Evolutionary conservation across 35 echinoderm and acorn worm species (phyloP), one percentile per base, ranked within the genome.

Genomic region (Holothuria glaberrima): DNA sequence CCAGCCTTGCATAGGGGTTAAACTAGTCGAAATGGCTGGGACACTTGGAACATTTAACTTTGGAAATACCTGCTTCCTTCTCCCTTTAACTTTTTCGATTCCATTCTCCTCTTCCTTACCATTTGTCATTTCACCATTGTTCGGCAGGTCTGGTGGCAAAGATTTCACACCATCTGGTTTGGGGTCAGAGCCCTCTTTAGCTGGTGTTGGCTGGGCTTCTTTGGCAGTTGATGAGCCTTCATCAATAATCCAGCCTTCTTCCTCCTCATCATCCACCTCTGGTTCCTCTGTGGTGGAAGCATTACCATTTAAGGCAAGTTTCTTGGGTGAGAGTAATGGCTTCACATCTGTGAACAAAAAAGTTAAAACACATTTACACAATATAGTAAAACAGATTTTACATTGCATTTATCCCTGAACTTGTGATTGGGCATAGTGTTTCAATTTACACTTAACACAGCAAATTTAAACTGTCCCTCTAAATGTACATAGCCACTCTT

Each of bases 221-320:
- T 54, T 54, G 50, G 50, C 14, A 35, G 54, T 21, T 33, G 80
- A 84, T 18, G 12, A n/a, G 0, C 29, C 28, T 21, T 84, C 80
- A 41, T 84, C 80, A 63, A 84, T 84, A 30, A 84, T 84, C 80
- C 80, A 84, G 57, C 80, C 80, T 61, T 84, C 80, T 13, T 84
- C 80, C 28, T 84, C 80, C 14, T 84, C 80, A 36, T 16, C 58
- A 1, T 84, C 80, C 10, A 61, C 57, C 13, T 84, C 80, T 30
- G 56, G n/a, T 25, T 20, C 3, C 10, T 84, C 80, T n/a, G n/a
- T 12, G 5, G 80, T 84, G 57, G 80, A 61, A 20, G 80, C 80
- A 22, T 84, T 84, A 31, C 59, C 80, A 35, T 84, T 84, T 46
- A 84, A 36, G 6, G 80, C 54, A 24, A 84, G 46, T 25, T 84